These are phyloP conservation scores for Platysteira castanea DNA, from an alignment of 2,113 vertebrate genomes.

Conservation along the genomic window DNA sequence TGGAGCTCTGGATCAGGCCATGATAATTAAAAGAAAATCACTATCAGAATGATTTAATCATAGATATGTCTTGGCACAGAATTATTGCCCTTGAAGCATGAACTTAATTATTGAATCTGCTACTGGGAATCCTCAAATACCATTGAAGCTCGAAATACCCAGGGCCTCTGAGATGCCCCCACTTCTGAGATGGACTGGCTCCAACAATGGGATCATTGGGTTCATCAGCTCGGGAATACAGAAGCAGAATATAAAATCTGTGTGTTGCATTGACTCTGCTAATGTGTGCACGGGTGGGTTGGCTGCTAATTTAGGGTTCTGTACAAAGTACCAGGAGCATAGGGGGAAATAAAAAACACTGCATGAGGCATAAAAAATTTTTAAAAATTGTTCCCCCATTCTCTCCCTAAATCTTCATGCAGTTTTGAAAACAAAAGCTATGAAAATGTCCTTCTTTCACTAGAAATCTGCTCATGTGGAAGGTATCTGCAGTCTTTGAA, in stretches of 20 bases:
- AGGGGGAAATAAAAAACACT: neutral
- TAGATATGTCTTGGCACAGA: neutral
- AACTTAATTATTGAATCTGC: slow-evolving; percentile 2
- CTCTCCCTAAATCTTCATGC: neutral
- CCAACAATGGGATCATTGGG: neutral
- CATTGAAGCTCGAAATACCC: neutral
- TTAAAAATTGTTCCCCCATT: neutral
- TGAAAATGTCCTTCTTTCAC: neutral
- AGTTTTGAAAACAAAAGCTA: neutral
- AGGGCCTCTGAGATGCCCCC: neutral
- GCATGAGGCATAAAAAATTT: neutral
- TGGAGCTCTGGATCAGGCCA: neutral
- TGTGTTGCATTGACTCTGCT: neutral
- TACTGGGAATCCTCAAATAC: neutral
- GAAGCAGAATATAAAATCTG: neutral
- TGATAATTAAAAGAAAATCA: slow-evolving; percentile 37
- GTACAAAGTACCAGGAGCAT: neutral
- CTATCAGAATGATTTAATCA: slow-evolving; percentile 19
- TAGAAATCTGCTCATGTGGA: neutral
- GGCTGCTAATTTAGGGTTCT: neutral
- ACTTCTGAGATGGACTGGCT: neutral
- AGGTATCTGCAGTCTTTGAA: neutral
- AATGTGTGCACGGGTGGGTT: neutral
- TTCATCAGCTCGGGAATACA: neutral
- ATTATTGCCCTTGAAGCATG: neutral